Evolutionary conservation across 2,113 vertebrate genomes (phyloP).

Genomic region (Tyrannus savana): DNA sequence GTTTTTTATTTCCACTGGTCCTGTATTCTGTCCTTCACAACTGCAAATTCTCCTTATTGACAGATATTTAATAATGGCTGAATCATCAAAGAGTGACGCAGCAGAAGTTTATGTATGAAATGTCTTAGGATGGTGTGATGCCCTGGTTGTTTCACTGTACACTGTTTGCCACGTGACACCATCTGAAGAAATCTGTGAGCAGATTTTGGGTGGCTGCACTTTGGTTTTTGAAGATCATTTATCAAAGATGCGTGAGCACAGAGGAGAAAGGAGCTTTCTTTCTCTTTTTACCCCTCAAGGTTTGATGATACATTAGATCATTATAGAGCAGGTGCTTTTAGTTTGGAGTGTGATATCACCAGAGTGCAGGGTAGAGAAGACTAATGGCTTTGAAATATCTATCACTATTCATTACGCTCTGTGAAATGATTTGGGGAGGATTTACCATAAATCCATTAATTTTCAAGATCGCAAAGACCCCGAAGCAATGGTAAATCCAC

Average conservation of each 20-base stretch:
- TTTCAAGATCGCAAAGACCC: not conserved
- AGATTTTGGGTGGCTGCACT: not conserved
- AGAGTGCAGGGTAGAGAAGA: not conserved
- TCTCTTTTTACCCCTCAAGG: not conserved
- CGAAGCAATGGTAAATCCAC: not conserved
- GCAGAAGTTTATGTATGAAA: not conserved
- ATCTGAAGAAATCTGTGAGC: not conserved
- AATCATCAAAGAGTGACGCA: not conserved
- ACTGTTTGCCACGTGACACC: not conserved
- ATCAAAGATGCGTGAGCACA: not conserved
- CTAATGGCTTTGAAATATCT: not conserved
- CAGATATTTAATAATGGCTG: not conserved
- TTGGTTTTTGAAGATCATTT: not conserved
- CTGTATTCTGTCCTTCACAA: not conserved
- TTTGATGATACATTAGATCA: not conserved
- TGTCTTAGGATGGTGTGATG: not conserved
- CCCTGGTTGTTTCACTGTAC: not conserved
- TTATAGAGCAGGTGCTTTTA: not conserved
- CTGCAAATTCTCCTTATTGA: not conserved
- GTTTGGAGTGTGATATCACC: not conserved
- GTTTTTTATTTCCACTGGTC: not conserved
- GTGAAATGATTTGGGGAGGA: constrained; percentile 5
- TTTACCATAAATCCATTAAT: constrained; percentile 3
- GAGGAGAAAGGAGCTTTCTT: not conserved
- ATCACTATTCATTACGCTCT: not conserved